phyloP scores from a whole-genome alignment of 1,140 invertebrate species.

The Drosophila saltans region DNA sequence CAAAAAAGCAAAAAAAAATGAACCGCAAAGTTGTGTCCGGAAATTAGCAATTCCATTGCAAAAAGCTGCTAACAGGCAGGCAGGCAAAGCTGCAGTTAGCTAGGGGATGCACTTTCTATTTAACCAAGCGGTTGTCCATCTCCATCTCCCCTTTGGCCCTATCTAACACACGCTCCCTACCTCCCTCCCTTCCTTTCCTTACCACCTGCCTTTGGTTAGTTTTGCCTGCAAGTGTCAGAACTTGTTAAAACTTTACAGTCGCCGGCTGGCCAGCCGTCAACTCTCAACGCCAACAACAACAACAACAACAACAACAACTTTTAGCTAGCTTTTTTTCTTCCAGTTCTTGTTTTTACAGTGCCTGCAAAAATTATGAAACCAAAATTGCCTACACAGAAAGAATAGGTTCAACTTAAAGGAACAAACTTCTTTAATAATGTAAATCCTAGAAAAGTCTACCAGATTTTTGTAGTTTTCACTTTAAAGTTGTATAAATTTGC shows the following conservation, averaged over 20 bases:
- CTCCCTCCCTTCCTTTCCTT: not conserved
- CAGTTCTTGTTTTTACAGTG: slow-evolving; percentile 9
- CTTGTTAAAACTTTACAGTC: slow-evolving; percentile 78
- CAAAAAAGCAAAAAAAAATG: slow-evolving; percentile 40
- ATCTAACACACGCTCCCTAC: slow-evolving; percentile 18
- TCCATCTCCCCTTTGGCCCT: not conserved
- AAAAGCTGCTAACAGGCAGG: slow-evolving; percentile 45
- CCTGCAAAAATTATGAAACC: slow-evolving; percentile 66
- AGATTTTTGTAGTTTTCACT: too few relatives aligned
- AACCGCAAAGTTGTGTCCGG: slow-evolving; percentile 74
- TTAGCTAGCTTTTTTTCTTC: slow-evolving; percentile 30
- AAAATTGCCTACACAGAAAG: slow-evolving; percentile 28
- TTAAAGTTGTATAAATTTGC: too few relatives aligned
- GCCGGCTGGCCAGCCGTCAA: slow-evolving; percentile 62
- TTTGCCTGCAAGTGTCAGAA: slow-evolving; percentile 74
- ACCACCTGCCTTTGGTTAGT: not conserved
- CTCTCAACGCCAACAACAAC: slow-evolving; percentile 59
- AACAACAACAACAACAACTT: slow-evolving; percentile 61
- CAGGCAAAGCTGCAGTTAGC: slow-evolving; percentile 32
- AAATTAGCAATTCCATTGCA: slow-evolving; percentile 81
- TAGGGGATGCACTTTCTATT: slow-evolving; percentile 50
- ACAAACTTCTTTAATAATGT: too few relatives aligned
- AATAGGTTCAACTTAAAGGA: not conserved
- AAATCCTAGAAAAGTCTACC: too few relatives aligned
- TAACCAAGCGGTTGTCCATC: slow-evolving; percentile 43